phyloP scores from a whole-genome alignment of 2,113 vertebrate species.

The Pseudorectes ferrugineus region DNA sequence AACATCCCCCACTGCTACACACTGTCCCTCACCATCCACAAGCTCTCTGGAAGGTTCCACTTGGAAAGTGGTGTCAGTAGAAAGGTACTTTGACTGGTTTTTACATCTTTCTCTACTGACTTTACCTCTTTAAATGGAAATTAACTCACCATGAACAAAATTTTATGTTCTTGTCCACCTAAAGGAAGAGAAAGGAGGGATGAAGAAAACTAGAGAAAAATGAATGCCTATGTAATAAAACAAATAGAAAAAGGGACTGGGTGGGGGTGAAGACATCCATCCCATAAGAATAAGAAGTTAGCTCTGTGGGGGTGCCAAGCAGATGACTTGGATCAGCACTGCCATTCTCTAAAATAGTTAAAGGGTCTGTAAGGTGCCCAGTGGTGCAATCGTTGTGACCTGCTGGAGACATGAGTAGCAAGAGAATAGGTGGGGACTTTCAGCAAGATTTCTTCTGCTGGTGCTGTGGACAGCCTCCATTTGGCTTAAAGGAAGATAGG shows the following conservation, averaged over 20 bases:
- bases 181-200: neutral
- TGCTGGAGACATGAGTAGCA: neutral
- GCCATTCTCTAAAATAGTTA: neutral
- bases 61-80: neutral
- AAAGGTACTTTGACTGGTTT: neutral
- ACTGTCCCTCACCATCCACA: neutral
- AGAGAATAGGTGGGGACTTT: neutral
- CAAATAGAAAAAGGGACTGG: neutral
- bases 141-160: neutral
- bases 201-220: neutral
- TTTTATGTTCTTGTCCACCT: rapidly evolving
- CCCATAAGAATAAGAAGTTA: neutral
- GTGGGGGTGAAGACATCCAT: neutral
- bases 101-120: neutral
- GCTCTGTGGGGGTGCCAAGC: neutral
- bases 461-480: neutral
- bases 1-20: neutral
- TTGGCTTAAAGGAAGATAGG: neutral
- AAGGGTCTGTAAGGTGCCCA: neutral
- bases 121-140: neutral
- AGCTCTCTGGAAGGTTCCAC: neutral
- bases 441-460: neutral
- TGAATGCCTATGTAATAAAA: neutral
- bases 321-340: neutral
- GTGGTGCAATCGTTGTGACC: rapidly evolving